A percentile compares a stretch with the other conserved stretches of the same genome.
Evolutionary conservation across 1,140 invertebrate genomes (phyloP).

Genomic region (Drosophila bipectinata): DNA sequence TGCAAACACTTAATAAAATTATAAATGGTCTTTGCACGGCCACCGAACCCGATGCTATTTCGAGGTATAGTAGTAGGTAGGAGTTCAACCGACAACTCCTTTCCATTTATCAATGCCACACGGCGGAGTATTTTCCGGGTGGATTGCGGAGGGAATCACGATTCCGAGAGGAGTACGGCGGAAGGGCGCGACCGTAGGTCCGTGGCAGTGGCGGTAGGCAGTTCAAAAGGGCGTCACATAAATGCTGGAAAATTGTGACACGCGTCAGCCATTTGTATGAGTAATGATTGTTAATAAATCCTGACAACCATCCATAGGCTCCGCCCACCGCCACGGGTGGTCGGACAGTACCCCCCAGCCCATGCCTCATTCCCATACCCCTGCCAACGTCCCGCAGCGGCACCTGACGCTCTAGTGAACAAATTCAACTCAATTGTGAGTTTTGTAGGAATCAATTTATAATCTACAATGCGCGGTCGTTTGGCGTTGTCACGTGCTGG

Average conservation of each 20-base stretch:
- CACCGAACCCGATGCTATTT: slow-evolving; percentile 42
- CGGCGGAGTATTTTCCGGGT: slow-evolving; percentile 42
- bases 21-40: slow-evolving; percentile 79
- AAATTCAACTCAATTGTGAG: slow-evolving; percentile 81
- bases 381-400: slow-evolving; percentile 9
- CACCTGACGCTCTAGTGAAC: slow-evolving; percentile 51
- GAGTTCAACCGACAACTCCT: slow-evolving; percentile 57
- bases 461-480: slow-evolving; percentile 66
- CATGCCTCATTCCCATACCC: too few species aligned
- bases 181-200: slow-evolving; percentile 23
- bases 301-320: slow-evolving; percentile 35
- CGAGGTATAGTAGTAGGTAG: background rate
- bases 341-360: background rate
- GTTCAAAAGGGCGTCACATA: slow-evolving; percentile 77
- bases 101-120: slow-evolving; percentile 75
- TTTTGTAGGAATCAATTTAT: slow-evolving; percentile 81
- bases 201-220: slow-evolving; percentile 39
- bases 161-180: slow-evolving; percentile 15
- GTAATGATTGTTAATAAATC: slow-evolving; percentile 83
- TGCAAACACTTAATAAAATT: slow-evolving; percentile 82
- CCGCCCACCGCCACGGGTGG: slow-evolving; percentile 5
- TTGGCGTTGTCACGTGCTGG: slow-evolving; percentile 71
- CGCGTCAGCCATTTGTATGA: slow-evolving; percentile 82
- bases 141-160: slow-evolving; percentile 30
- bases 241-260: slow-evolving; percentile 81